Percentiles rank a stretch among this genome's conserved stretches.
phyloP scores from a whole-genome alignment of 2,113 vertebrate species.

The Apodemus speciosus region DNA sequence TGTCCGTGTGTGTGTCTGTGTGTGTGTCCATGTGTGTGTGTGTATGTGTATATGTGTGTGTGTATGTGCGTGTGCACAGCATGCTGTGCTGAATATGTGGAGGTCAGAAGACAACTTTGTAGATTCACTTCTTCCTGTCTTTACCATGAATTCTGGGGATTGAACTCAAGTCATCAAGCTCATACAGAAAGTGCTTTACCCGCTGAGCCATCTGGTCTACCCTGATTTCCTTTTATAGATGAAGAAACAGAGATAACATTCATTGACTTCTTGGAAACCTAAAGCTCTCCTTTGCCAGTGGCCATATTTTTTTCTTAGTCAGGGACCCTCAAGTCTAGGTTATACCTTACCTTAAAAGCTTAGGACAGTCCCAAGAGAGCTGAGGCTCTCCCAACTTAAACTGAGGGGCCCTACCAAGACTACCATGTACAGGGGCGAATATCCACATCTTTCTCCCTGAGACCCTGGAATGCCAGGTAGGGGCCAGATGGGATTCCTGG shows the following conservation, averaged over 20 bases:
- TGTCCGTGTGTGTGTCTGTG: no score
- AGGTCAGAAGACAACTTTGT: not conserved
- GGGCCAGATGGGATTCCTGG: not conserved
- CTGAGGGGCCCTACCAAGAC: not conserved
- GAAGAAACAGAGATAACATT: not conserved
- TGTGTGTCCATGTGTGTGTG: not conserved
- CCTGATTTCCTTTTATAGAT: not conserved
- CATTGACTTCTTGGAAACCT: not conserved
- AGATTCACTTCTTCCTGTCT: not conserved
- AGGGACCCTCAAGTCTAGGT: not conserved
- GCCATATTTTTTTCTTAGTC: not conserved
- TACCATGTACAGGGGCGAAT: fast-evolving
- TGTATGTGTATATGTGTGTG: not conserved
- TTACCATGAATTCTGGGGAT: not conserved
- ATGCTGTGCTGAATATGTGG: no score
- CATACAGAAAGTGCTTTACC: not conserved
- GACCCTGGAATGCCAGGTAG: conserved; percentile 2
- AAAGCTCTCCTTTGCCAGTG: not conserved
- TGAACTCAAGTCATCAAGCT: not conserved
- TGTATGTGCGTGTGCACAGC: not conserved
- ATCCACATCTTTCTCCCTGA: not conserved
- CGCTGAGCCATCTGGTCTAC: not conserved
- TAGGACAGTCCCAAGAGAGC: not conserved
- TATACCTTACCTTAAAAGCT: not conserved
- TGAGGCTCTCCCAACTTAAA: not conserved